A percentile compares a stretch with the other conserved stretches of the same genome.
These are phyloP conservation scores for Philopedon plagiatum DNA, from an alignment of 2,888 invertebrate species.

Conservation along the genomic window DNA sequence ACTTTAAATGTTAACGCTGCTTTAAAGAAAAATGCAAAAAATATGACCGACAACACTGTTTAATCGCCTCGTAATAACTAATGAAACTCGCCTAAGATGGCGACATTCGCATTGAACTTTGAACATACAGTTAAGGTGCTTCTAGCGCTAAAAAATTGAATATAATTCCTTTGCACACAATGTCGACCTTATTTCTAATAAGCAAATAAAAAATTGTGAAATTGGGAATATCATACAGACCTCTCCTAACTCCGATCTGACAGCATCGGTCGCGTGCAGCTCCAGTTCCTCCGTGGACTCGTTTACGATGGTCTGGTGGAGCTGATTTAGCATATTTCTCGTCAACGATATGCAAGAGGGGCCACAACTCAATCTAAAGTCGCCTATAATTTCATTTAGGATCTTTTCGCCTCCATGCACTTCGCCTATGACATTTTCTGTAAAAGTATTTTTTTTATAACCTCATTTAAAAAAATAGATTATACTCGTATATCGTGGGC, in stretches of 20 bases:
- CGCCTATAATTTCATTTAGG: conserved; percentile 68
- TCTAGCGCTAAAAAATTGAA: too few relatives aligned
- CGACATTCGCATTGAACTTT: too few relatives aligned
- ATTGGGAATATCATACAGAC: conserved; percentile 49
- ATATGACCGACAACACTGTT: too few relatives aligned
- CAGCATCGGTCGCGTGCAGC: conserved; percentile 61
- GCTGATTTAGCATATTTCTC: conserved; percentile 70
- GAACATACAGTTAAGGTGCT: too few relatives aligned
- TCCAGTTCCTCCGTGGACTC: conserved; percentile 67
- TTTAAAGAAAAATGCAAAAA: too few relatives aligned
- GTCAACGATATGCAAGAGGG: conserved; percentile 69
- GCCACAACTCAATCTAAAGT: conserved; percentile 67
- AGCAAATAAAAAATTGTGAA: too few relatives aligned
- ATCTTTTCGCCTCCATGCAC: conserved; percentile 73
- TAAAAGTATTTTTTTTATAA: neutral
- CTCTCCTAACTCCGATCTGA: conserved; percentile 61
- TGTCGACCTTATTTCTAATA: too few relatives aligned
- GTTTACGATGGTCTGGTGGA: conserved; percentile 71
- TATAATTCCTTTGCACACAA: too few relatives aligned
- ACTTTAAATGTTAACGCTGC: too few relatives aligned
- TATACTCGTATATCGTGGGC: too few relatives aligned
- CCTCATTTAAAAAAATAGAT: neutral
- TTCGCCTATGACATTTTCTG: conserved; percentile 75
- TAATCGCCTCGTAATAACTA: too few relatives aligned
- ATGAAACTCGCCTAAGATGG: too few relatives aligned